A percentile compares a stretch with the other conserved stretches of the same genome.
phyloP scores from a whole-genome alignment of 2,888 invertebrate species.

The Noctua pronuba region DNA sequence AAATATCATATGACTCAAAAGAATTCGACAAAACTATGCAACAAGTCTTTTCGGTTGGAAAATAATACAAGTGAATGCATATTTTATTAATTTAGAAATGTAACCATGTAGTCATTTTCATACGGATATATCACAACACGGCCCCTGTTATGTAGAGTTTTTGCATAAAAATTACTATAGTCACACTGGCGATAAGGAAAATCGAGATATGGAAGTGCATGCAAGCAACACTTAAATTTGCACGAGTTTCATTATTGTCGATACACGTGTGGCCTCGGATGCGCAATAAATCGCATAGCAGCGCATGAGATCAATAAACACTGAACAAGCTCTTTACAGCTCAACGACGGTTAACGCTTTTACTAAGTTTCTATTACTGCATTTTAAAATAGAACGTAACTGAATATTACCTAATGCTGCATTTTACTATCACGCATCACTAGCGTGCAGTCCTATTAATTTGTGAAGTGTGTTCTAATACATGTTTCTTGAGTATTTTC shows the following conservation, averaged over 20 bases:
- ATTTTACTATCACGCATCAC: constrained; percentile 18
- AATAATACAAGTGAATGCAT: constrained; percentile 31
- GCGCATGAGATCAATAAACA: constrained; percentile 52
- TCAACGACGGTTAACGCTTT: constrained; percentile 21
- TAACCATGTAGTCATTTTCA: constrained; percentile 49
- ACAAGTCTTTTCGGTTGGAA: not conserved
- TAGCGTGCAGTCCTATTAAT: constrained; percentile 32
- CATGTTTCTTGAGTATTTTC: constrained; percentile 58
- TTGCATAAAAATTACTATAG: constrained; percentile 64
- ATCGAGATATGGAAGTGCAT: constrained; percentile 68
- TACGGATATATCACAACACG: constrained; percentile 67
- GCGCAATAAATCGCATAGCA: constrained; percentile 69
- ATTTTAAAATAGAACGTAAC: constrained; percentile 12
- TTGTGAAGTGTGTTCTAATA: constrained; percentile 27
- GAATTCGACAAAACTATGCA: constrained; percentile 3
- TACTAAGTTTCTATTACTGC: constrained; percentile 5
- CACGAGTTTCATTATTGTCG: constrained; percentile 79
- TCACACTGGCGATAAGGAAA: constrained; percentile 70
- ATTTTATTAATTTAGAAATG: constrained; percentile 42
- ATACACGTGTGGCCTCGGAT: constrained; percentile 82
- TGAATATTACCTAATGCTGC: constrained; percentile 12
- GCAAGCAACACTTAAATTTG: constrained; percentile 73
- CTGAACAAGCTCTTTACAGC: constrained; percentile 28
- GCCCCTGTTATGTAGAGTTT: constrained; percentile 54
- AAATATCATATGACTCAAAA: constrained; percentile 11